These are phyloP conservation scores for Microplitis manilae DNA, from an alignment of 2,888 invertebrate species.

Conservation along the genomic window DNA sequence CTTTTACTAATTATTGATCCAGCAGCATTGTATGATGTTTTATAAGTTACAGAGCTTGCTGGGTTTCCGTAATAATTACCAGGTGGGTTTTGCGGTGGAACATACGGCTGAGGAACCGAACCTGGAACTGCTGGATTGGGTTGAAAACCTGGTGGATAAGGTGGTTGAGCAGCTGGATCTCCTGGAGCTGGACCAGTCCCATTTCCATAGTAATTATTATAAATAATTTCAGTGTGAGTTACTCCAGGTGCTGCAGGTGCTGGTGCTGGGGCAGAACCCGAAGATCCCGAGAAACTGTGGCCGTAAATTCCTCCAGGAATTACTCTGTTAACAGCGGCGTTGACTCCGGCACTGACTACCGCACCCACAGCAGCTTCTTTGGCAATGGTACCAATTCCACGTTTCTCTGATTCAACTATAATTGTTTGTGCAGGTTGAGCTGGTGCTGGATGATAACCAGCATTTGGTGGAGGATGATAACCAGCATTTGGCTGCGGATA, in stretches of 20 bases:
- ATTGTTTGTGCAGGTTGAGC: slow-evolving; percentile 61
- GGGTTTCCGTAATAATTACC: not conserved
- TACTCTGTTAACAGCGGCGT: slow-evolving; percentile 64
- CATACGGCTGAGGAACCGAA: not conserved
- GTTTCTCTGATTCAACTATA: slow-evolving; percentile 58
- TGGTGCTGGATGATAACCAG: slow-evolving; percentile 42
- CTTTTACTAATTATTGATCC: not conserved
- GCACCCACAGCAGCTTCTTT: slow-evolving; percentile 69
- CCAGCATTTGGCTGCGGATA: not conserved
- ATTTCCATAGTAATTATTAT: slow-evolving; percentile 69
- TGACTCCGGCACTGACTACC: slow-evolving; percentile 67
- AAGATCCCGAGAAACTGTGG: slow-evolving; percentile 23
- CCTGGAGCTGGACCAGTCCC: slow-evolving; percentile 51
- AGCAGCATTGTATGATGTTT: not conserved
- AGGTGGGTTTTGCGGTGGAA: not conserved
- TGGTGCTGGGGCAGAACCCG: slow-evolving; percentile 49
- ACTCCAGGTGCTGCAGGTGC: slow-evolving; percentile 52
- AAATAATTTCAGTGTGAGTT: slow-evolving; percentile 65
- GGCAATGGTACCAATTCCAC: slow-evolving; percentile 68
- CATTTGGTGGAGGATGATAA: not conserved
- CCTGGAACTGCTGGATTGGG: not conserved
- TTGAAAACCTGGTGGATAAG: slow-evolving; percentile 31
- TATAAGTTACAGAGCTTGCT: not conserved
- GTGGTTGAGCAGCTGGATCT: slow-evolving; percentile 33
- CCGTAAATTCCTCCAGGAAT: slow-evolving; percentile 58